Conservation (phyloP, 2,797 vertebrate genomes). For the Adrianichthys oophorus region DNA sequence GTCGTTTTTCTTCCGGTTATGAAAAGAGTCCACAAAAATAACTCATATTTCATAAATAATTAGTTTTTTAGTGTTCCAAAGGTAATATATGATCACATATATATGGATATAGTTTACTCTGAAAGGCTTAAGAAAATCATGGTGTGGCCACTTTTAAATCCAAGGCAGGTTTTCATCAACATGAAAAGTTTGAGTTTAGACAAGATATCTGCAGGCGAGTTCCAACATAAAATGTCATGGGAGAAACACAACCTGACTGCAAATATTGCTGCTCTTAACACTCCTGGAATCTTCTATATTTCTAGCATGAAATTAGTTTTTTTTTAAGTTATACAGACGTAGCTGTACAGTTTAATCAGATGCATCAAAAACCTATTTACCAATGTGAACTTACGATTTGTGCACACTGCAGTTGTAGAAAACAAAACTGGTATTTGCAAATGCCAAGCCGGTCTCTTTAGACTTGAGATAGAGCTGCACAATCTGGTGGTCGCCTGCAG, state of each 20-base stretch:
- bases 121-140: too few species aligned
- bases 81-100: too few species aligned
- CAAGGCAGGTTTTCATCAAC: background rate
- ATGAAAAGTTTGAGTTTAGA: background rate
- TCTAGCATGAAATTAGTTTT: too few species aligned
- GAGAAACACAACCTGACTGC: background rate
- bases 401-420: constrained; percentile 99
- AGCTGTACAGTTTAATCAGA: constrained; percentile 1
- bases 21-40: too few species aligned
- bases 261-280: background rate
- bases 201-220: background rate
- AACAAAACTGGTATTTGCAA: constrained; percentile 96
- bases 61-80: too few species aligned
- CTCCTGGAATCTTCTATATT: background rate
- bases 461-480: constrained; percentile 98
- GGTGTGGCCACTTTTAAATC: too few species aligned
- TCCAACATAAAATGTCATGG: constrained; percentile 3
- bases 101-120: too few species aligned
- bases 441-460: constrained; percentile 95
- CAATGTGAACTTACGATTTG: constrained; percentile 85
- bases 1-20: too few species aligned
- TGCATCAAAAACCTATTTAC: background rate
- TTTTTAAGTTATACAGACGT: background rate
- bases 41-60: too few species aligned
- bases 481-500: constrained; percentile 92